Evolutionary conservation across 2,113 vertebrate genomes (phyloP).

Genomic region (Hiodon alosoides): DNA sequence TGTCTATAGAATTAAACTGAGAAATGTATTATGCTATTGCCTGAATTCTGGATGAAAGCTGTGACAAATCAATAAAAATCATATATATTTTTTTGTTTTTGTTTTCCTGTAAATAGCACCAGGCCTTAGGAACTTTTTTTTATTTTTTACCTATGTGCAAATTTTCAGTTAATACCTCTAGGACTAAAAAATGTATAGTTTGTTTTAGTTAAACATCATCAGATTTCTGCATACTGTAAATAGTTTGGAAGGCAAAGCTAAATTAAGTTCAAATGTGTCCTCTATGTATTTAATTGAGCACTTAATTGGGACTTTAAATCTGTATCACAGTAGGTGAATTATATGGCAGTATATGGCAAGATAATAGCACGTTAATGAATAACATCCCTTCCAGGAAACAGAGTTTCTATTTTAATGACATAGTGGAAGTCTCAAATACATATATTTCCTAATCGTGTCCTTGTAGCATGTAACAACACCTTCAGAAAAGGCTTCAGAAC

Average conservation of each 20-base stretch:
- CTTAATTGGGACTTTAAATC: neutral
- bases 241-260: neutral
- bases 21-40: neutral
- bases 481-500: neutral
- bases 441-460: neutral
- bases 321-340: neutral
- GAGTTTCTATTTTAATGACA: neutral
- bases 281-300: neutral
- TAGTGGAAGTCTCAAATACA: too few relatives aligned
- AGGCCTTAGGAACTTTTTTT: too few relatives aligned
- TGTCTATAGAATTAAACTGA: neutral
- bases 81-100: neutral
- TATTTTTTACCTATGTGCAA: neutral
- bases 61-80: neutral
- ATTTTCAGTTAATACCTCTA: neutral
- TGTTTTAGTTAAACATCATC: too few relatives aligned
- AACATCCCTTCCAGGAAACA: neutral
- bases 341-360: neutral
- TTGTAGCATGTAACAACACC: neutral
- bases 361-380: neutral
- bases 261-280: neutral
- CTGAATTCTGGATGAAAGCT: neutral
- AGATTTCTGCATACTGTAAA: neutral
- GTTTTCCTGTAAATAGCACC: too few relatives aligned
- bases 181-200: neutral